phyloP scores from a whole-genome alignment of 2,113 vertebrate species.

The Potamarius usumacintae region DNA sequence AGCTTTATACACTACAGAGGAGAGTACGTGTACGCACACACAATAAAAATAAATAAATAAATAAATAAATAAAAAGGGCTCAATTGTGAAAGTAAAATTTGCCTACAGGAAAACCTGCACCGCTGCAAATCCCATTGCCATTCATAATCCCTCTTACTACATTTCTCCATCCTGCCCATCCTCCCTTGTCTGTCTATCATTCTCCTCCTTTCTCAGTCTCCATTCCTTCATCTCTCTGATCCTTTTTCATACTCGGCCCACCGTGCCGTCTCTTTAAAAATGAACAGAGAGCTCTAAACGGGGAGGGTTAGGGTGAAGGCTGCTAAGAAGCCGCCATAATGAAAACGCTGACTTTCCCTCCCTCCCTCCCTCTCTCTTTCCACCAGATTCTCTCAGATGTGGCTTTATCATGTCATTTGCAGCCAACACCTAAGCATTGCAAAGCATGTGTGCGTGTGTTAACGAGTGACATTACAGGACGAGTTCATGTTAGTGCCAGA shows the following conservation, averaged over 20 bases:
- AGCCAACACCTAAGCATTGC: conserved; percentile 21
- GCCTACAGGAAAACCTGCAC: conserved; percentile 40
- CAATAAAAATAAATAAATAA: too few relatives aligned
- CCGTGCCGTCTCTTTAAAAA: conserved; percentile 39
- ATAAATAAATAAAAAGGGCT: conserved; percentile 3
- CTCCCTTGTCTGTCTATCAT: conserved; percentile 8
- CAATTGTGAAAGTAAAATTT: conserved; percentile 38
- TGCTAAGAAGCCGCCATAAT: conserved; percentile 14
- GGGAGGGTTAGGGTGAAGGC: background rate
- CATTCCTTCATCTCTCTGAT: conserved; percentile 13
- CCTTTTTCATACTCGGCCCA: conserved; percentile 29
- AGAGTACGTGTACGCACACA: background rate
- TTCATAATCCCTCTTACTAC: conserved; percentile 47
- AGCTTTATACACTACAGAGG: conserved; percentile 26
- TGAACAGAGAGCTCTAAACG: conserved; percentile 42
- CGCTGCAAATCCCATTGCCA: conserved; percentile 40
- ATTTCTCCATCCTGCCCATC: conserved; percentile 3
- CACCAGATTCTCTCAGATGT: conserved; percentile 7
- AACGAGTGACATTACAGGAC: conserved; percentile 16
- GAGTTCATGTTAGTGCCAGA: conserved; percentile 20
- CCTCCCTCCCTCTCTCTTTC: background rate
- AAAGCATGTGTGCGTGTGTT: conserved; percentile 7
- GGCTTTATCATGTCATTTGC: conserved; percentile 26
- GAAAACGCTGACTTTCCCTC: conserved; percentile 23
- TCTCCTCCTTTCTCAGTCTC: conserved; percentile 8